A percentile compares a stretch with the other conserved stretches of the same genome.
Evolutionary conservation across 1,140 invertebrate genomes (phyloP).

Genomic region (Gonatopus flavifemur): DNA sequence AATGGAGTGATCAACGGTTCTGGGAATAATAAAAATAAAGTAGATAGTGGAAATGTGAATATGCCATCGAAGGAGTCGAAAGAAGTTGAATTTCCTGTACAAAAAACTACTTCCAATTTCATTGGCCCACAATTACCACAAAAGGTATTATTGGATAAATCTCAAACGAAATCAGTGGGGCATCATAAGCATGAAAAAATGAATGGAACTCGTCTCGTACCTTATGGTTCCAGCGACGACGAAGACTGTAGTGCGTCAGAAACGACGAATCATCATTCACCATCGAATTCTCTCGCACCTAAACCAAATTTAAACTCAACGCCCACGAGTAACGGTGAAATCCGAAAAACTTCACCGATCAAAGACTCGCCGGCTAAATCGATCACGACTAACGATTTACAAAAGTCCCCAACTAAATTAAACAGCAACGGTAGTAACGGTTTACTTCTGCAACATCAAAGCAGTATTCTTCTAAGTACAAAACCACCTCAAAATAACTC

Average conservation of each 20-base stretch:
- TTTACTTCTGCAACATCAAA: constrained; percentile 18
- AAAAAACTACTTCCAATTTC: constrained; percentile 35
- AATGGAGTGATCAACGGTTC: constrained; percentile 30
- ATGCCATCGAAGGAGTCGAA: constrained; percentile 18
- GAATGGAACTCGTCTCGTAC: constrained; percentile 49
- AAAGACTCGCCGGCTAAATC: constrained; percentile 22
- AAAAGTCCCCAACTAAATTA: constrained; percentile 20
- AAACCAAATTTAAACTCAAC: constrained; percentile 16
- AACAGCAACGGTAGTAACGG: constrained; percentile 16
- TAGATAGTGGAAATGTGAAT: constrained; percentile 12
- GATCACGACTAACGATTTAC: constrained; percentile 21
- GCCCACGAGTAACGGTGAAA: constrained; percentile 17
- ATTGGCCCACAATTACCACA: constrained; percentile 47
- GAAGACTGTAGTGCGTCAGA: constrained; percentile 31
- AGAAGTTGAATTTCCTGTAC: constrained; percentile 13
- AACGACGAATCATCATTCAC: constrained; percentile 18
- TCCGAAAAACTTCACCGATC: constrained; percentile 11
- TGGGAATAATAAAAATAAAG: constrained; percentile 8
- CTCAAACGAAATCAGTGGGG: constrained; percentile 39
- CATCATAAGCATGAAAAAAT: constrained; percentile 49
- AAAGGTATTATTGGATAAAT: constrained; percentile 40
- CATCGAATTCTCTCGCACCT: background rate
- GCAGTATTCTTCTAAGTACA: constrained; percentile 11
- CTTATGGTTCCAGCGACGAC: constrained; percentile 55
- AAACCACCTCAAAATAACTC: constrained; percentile 28